A percentile compares a stretch with the other conserved stretches of the same genome.
Conservation (phyloP, 2,888 invertebrate genomes). For the Petrophora chlorosata region DNA sequence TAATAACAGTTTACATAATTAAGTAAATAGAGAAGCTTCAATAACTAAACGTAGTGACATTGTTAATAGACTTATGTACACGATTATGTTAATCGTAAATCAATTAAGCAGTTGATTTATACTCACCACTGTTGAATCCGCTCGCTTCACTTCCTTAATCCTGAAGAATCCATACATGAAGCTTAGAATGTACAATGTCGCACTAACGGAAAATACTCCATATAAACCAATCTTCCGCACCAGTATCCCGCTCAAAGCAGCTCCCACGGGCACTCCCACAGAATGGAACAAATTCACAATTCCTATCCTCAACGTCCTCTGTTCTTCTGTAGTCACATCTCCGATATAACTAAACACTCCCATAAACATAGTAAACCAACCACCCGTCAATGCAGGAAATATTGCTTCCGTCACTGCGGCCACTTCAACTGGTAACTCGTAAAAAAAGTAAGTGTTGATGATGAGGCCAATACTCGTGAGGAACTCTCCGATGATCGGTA, state of each 20-base stretch:
- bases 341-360: constrained; percentile 95
- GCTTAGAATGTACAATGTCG: constrained; percentile 88
- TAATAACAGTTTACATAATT: constrained; percentile 11
- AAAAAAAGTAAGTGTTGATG: constrained; percentile 90
- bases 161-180: constrained; percentile 89
- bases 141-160: constrained; percentile 86
- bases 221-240: constrained; percentile 90
- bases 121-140: constrained; percentile 64
- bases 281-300: constrained; percentile 95
- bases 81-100: constrained; percentile 11
- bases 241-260: constrained; percentile 93
- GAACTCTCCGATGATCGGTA: constrained; percentile 92
- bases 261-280: constrained; percentile 94
- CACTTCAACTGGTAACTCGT: constrained; percentile 91
- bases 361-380: constrained; percentile 96
- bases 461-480: constrained; percentile 90
- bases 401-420: constrained; percentile 91
- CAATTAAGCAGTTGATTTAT: constrained; percentile 21
- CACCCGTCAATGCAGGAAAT: constrained; percentile 92
- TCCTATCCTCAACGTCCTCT: constrained; percentile 92
- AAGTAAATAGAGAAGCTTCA: background rate
- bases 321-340: constrained; percentile 92
- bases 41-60: too few relatives aligned
- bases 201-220: constrained; percentile 91
- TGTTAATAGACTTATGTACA: background rate